Evolutionary conservation across 2,888 invertebrate genomes (phyloP), one percentile per base, ranked within the genome.

Genomic region (Lithophane socia): DNA sequence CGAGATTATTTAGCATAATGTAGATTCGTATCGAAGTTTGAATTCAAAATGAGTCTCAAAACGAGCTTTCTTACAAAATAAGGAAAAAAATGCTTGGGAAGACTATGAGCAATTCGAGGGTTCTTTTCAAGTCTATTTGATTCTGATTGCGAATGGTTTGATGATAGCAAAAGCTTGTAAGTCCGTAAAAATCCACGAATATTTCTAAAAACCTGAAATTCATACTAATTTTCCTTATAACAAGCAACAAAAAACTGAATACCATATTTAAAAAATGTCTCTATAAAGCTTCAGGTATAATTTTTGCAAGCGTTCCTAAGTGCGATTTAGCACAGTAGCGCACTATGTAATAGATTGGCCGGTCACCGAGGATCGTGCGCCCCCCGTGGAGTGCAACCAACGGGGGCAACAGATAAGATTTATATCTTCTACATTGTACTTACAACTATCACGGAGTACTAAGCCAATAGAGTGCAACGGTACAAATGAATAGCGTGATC

Each of bases 331-430:
- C 73, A 79, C 86, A 83, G 88, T 88, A 88, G 81, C 81, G 67
- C 68, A 82, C 61, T 76, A 24, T 81, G 76, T 79, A 79, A 87
- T 81, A 74, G 85, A 87, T 74, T 63, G 82, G 66, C 63, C 56
- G 75, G 75, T 69, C 78, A 79, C 47, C 58, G 72, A 42, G 69
- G 61, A 75, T 66, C 80, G 83, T 80, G 72, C 61, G 83, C 89
- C 89, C 84, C 87, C 90, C 74, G 79, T 65, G 24, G 88, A 72
- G 84, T 81, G 66, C 77, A 56, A 73, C 79, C 86, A 85, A 85
- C 80, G 70, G 84, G 80, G 78, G 86, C 82, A 73, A 76, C 58
- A 73, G 83, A 84, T 83, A 83, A 82, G 81, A 88, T 87, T 85
- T 75, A 88, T 84, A 79, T 84, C 80, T 82, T 56, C 64, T 42